Evolutionary conservation across 2,888 invertebrate genomes (phyloP).

Genomic region (Epistrophe eligans): DNA sequence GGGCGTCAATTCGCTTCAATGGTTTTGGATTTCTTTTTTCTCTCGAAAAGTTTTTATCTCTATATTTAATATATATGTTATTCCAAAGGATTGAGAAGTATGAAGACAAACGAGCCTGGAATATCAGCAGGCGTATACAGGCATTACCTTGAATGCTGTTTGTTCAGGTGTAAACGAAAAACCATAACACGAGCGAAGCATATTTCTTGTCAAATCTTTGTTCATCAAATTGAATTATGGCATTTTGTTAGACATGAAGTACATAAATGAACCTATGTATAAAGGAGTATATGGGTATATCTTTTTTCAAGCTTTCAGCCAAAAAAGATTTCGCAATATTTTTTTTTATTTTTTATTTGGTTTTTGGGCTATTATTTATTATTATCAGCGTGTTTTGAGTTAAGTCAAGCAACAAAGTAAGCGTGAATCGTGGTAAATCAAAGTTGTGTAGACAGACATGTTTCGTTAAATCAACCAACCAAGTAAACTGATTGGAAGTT

Average conservation of each 20-base stretch:
- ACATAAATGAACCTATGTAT: neutral
- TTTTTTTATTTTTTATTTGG: neutral
- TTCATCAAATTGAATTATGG: slow-evolving; percentile 31
- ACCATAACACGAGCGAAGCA: slow-evolving; percentile 3
- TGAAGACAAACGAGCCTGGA: too few relatives aligned
- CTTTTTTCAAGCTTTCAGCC: slow-evolving; percentile 5
- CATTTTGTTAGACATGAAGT: neutral
- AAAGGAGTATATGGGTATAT: neutral
- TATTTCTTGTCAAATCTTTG: slow-evolving; percentile 16
- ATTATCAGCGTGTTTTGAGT: neutral
- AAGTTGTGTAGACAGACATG: neutral
- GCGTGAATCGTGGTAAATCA: slow-evolving; percentile 9
- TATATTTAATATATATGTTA: neutral
- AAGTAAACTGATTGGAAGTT: neutral
- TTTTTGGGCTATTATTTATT: neutral
- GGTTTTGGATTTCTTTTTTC: neutral
- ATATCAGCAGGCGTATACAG: neutral
- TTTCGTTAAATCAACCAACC: neutral
- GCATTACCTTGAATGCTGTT: neutral
- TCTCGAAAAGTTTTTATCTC: neutral
- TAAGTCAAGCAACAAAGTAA: neutral
- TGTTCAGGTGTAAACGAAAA: slow-evolving; percentile 13
- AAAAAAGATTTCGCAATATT: neutral
- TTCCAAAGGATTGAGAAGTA: neutral
- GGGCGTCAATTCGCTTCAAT: neutral